These are phyloP conservation scores for Crypturellus undulatus DNA, from an alignment of 2,113 vertebrate species.

Conservation along the genomic window DNA sequence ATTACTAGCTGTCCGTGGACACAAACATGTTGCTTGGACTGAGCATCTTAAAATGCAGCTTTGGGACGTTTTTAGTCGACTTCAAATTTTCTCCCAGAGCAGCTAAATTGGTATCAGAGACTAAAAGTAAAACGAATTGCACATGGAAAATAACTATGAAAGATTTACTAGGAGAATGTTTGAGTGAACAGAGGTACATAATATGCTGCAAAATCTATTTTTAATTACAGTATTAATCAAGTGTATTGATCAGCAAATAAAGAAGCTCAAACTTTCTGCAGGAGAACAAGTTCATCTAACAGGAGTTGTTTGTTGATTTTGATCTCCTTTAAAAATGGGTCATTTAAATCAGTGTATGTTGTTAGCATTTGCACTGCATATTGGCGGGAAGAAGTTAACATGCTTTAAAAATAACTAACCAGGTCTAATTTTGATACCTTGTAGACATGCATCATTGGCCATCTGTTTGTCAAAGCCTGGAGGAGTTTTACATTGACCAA, in stretches of 20 bases:
- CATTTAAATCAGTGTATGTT: not conserved
- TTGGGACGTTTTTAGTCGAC: not conserved
- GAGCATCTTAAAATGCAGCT: not conserved
- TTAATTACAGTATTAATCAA: not conserved
- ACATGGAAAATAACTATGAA: not conserved
- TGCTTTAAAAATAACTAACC: not conserved
- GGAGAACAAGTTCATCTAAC: not conserved
- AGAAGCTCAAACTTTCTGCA: not conserved
- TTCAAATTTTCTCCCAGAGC: not conserved
- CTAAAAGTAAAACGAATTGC: not conserved
- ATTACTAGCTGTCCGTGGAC: not conserved
- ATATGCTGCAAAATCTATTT: not conserved
- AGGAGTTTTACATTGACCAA: not conserved
- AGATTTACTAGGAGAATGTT: not conserved
- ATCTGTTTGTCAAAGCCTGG: not conserved
- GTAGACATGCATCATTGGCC: not conserved
- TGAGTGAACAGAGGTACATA: not conserved
- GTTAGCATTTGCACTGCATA: not conserved
- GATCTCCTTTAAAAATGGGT: not conserved
- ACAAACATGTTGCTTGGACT: not conserved
- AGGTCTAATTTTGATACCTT: not conserved
- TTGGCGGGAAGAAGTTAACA: not conserved
- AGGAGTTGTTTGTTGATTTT: not conserved
- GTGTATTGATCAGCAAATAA: not conserved
- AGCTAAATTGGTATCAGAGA: not conserved